A percentile compares a stretch with the other conserved stretches of the same genome.
Conservation (phyloP, 2,888 invertebrate species). For the Hemithea aestivaria region DNA sequence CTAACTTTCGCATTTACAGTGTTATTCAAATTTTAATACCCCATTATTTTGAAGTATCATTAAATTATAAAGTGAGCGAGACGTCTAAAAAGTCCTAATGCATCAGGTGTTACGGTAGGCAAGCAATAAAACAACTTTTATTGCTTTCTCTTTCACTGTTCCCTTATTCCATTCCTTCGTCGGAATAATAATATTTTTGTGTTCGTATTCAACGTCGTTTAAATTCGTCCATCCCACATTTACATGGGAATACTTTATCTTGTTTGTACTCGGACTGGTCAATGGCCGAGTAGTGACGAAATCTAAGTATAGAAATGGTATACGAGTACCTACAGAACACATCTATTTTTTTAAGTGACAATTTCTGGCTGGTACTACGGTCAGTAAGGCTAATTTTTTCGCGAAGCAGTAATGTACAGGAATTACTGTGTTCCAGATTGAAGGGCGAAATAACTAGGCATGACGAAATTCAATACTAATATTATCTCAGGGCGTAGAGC, state of each 20-base stretch:
- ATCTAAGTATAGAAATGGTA: not conserved
- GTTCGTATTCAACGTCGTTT: slow-evolving; percentile 23
- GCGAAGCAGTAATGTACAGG: too few relatives aligned
- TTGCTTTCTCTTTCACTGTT: slow-evolving; percentile 57
- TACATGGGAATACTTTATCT: slow-evolving; percentile 13
- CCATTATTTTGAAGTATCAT: slow-evolving; percentile 4
- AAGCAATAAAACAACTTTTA: slow-evolving; percentile 63
- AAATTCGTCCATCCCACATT: slow-evolving; percentile 18
- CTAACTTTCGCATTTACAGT: too few relatives aligned
- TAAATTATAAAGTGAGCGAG: slow-evolving; percentile 23
- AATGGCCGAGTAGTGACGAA: not conserved
- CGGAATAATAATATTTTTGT: slow-evolving; percentile 39
- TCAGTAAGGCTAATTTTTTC: too few relatives aligned
- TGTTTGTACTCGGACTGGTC: slow-evolving; percentile 2
- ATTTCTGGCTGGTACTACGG: too few relatives aligned
- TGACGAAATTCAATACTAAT: too few relatives aligned
- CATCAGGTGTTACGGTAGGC: slow-evolving; percentile 57
- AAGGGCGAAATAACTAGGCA: too few relatives aligned
- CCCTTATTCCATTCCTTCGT: slow-evolving; percentile 45
- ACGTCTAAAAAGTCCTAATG: slow-evolving; percentile 60
- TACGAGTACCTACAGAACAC: not conserved
- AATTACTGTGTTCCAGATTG: too few relatives aligned
- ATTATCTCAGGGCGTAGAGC: too few relatives aligned
- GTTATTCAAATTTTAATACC: too few relatives aligned
- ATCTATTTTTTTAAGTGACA: not conserved